These are phyloP conservation scores for Salvator merianae DNA, from an alignment of 2,113 vertebrate genomes.

Conservation along the genomic window DNA sequence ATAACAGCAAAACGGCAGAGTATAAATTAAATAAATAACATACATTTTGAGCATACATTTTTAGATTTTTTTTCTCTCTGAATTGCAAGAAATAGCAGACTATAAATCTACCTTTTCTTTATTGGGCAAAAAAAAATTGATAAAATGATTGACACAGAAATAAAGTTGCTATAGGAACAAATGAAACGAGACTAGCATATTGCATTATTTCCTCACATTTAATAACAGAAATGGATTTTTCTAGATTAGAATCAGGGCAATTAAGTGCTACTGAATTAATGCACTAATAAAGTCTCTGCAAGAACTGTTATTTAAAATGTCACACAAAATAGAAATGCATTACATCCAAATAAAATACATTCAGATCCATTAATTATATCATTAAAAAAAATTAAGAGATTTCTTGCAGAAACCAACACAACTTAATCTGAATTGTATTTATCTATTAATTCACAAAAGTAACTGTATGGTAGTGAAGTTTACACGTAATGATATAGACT, in stretches of 20 bases:
- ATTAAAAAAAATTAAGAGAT: background rate
- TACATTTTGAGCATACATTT: background rate
- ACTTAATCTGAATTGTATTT: background rate
- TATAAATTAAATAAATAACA: too few species aligned
- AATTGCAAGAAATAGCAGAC: background rate
- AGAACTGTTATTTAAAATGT: background rate
- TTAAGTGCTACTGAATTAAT: background rate
- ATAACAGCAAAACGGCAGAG: too few species aligned
- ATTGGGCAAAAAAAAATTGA: background rate
- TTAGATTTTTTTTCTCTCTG: background rate
- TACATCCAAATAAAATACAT: background rate
- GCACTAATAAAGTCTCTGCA: background rate
- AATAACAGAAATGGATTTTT: background rate
- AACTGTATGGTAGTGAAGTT: background rate
- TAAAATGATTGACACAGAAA: conserved; percentile 5
- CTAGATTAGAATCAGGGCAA: background rate
- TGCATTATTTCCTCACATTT: background rate
- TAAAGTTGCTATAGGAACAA: conserved; percentile 21
- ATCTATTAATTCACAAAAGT: background rate
- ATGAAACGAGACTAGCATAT: background rate
- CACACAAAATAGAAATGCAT: background rate
- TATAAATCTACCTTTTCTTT: background rate
- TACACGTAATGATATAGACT: background rate
- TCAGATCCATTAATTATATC: background rate
- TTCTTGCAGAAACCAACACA: background rate